A percentile compares a stretch with the other conserved stretches of the same genome.
phyloP scores from a whole-genome alignment of 2,888 invertebrate genomes.

The Keiferia lycopersicella region DNA sequence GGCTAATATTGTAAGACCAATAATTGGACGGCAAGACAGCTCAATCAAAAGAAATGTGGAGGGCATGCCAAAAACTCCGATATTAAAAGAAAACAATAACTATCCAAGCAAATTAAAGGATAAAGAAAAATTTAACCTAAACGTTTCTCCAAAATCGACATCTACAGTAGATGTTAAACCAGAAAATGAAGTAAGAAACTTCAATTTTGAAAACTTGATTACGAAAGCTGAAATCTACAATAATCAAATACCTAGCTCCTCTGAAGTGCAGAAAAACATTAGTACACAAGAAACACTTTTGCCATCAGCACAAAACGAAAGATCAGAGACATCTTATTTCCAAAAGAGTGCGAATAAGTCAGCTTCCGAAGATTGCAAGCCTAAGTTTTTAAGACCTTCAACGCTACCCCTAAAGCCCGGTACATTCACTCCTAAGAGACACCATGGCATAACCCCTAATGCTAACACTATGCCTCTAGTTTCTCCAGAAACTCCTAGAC shows the following conservation, averaged over 20 bases:
- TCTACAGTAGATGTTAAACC: slow-evolving; percentile 46
- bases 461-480: slow-evolving; percentile 91
- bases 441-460: slow-evolving; percentile 91
- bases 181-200: slow-evolving; percentile 66
- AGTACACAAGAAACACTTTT: slow-evolving; percentile 55
- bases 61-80: slow-evolving; percentile 57
- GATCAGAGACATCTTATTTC: slow-evolving; percentile 76
- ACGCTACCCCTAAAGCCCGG: slow-evolving; percentile 92
- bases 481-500: slow-evolving; percentile 95
- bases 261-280: slow-evolving; percentile 68
- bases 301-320: slow-evolving; percentile 55
- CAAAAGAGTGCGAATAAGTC: slow-evolving; percentile 67
- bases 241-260: slow-evolving; percentile 67
- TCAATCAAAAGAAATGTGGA: slow-evolving; percentile 62
- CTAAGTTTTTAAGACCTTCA: slow-evolving; percentile 90
- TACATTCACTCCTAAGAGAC: slow-evolving; percentile 89
- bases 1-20: slow-evolving; percentile 49
- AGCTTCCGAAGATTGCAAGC: slow-evolving; percentile 68
- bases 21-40: slow-evolving; percentile 52
- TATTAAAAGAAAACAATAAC: slow-evolving; percentile 61
- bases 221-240: slow-evolving; percentile 78
- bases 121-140: slow-evolving; percentile 51
- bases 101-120: slow-evolving; percentile 53
- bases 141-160: slow-evolving; percentile 43
- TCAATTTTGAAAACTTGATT: slow-evolving; percentile 77